A percentile compares a stretch with the other conserved stretches of the same genome.
These are phyloP conservation scores for Drosophila aldrichi DNA, from an alignment of 2,888 invertebrate genomes.

Conservation along the genomic window DNA sequence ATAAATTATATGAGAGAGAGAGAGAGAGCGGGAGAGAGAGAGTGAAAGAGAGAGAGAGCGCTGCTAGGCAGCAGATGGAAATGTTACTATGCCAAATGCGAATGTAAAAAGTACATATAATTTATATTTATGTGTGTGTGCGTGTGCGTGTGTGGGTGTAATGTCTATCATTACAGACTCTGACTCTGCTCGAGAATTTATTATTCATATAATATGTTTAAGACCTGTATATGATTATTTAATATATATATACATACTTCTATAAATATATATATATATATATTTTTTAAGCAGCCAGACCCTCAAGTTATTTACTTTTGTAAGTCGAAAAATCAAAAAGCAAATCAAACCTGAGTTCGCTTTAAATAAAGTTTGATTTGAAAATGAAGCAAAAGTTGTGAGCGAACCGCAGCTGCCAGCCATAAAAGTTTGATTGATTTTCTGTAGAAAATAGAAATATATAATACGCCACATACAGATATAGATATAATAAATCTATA, in stretches of 20 bases:
- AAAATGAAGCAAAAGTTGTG: not conserved
- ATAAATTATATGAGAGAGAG: conserved; percentile 60
- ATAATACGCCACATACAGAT: not conserved
- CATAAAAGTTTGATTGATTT: conserved; percentile 8
- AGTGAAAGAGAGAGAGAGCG: too few species aligned
- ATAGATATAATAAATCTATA: not conserved
- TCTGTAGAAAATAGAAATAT: not conserved
- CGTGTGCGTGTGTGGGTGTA: not conserved
- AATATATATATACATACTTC: not conserved
- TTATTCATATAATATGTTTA: too few species aligned
- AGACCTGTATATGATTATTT: not conserved
- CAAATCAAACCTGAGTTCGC: not conserved
- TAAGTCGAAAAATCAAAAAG: not conserved
- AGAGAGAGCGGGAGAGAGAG: too few species aligned
- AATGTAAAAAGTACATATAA: conserved; percentile 19
- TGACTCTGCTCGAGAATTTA: too few species aligned
- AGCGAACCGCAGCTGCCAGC: not conserved
- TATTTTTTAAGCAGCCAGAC: too few species aligned
- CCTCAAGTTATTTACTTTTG: not conserved
- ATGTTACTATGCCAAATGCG: conserved; percentile 24
- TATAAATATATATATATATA: not conserved
- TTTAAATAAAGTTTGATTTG: not conserved
- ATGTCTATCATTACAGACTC: not conserved
- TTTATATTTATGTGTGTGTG: not conserved
- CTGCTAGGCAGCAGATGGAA: conserved; percentile 59